Evolutionary conservation across 2,797 vertebrate species (phyloP), one percentile per base, ranked within the genome.

Genomic region (Eulemur mongoz): DNA sequence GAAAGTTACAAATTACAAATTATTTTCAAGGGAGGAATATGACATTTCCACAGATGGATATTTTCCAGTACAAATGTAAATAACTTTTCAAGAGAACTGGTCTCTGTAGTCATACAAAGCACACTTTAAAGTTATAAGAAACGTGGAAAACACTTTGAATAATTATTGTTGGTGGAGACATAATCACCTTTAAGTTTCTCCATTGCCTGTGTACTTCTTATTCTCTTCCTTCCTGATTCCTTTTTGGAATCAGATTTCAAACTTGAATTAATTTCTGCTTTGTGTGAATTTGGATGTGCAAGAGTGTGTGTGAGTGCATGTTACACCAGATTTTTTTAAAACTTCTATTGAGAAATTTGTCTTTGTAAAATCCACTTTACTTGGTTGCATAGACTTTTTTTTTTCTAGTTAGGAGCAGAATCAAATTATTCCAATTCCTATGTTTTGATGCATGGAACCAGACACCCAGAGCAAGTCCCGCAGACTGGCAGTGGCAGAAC

Each of bases 1-100:
- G 65, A 93, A 95, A 94, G 57, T 96, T 96, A 87, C 59, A 93
- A 89, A 95, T 95, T 95, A 87, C 52, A 93, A 87, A 95, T 96
- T 93, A 89, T 94, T 96, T 98, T 94, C 76, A 96, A 84, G 65
- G 50, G 65, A 95, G 54, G 54, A 95, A 65, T 57, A 87, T 94
- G 91, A 48, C 61, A 95, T 96, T 96, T 87, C 91, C 84, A 88
- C 59, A 94, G 75, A 96, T 81, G 54, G 40, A 20, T 72, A 92
- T 22, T 95, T 95, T 96, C 70, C 70, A 88, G 73, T 38, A 85
- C 57, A 96, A 93, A 96, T 79, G 70, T 86, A 96, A 96, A 82
- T 94, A 97, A 89, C 69, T 91, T 75, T 65, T 70, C 63, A 67
- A 45, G n/a, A 73, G 72, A 97, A 92, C 90, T 87, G 17, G 7